Conservation (phyloP, 2,797 vertebrate species). For the Phoeniculus purpureus region DNA sequence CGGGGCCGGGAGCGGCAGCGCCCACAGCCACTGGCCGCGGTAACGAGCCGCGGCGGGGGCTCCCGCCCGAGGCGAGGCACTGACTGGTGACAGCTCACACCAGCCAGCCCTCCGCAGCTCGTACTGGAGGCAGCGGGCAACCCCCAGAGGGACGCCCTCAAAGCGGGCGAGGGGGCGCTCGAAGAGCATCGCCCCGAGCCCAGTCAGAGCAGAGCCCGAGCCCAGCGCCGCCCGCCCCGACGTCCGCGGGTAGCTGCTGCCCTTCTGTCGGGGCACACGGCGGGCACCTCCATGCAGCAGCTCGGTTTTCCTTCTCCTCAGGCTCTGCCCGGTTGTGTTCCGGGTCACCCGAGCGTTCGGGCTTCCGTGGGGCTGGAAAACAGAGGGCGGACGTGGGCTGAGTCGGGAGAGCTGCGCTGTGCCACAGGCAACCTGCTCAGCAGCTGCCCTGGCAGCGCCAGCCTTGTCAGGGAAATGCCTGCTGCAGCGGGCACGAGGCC, state of each 20-base stretch:
- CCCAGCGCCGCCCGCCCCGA: background rate
- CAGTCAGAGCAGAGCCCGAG: background rate
- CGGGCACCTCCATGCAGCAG: background rate
- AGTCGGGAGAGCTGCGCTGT: slow-evolving; percentile 8
- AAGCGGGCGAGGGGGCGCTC: background rate
- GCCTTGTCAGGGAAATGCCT: background rate
- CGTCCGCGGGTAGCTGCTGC: slow-evolving; percentile 6
- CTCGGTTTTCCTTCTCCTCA: background rate
- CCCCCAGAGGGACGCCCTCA: accelerated
- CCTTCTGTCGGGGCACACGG: slow-evolving; percentile 23
- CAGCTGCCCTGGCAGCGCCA: slow-evolving; percentile 24
- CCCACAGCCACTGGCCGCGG: background rate
- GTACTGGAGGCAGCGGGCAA: background rate
- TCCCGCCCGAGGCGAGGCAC: background rate
- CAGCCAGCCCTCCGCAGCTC: background rate
- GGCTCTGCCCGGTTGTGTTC: slow-evolving; percentile 7
- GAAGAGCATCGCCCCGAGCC: accelerated
- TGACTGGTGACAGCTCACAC: too few relatives aligned
- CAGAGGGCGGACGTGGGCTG: background rate
- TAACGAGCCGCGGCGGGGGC: background rate
- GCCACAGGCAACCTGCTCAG: background rate
- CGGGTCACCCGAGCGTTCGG: background rate
- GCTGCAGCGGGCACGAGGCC: background rate
- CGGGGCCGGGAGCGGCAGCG: background rate
- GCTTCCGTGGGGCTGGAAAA: slow-evolving; percentile 24